phyloP scores from a whole-genome alignment of 2,797 vertebrate genomes.

The Anas bernieri region DNA sequence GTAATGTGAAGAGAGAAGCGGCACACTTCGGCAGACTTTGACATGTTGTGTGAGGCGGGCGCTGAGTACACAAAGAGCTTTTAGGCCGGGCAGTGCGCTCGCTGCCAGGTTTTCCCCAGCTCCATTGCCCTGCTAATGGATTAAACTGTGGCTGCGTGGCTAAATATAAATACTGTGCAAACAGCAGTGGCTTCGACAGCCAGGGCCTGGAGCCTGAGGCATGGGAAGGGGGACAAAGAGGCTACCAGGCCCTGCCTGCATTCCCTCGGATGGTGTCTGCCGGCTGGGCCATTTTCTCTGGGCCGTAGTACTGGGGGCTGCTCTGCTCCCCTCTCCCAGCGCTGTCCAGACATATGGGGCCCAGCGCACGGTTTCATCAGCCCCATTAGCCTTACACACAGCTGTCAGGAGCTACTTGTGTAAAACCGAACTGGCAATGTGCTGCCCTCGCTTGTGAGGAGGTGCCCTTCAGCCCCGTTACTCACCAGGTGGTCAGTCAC shows the following conservation, averaged over 20 bases:
- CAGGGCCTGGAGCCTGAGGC: background rate
- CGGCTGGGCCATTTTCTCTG: no score
- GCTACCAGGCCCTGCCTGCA: background rate
- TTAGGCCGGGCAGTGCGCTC: background rate
- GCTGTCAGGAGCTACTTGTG: background rate
- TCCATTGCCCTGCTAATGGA: background rate
- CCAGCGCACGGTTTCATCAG: background rate
- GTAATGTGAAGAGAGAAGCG: rapidly evolving
- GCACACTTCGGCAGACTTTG: background rate
- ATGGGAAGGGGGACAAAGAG: background rate
- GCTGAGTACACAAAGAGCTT: conserved; percentile 52
- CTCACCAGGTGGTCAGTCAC: background rate
- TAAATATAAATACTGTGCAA: rapidly evolving
- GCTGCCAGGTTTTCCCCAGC: background rate
- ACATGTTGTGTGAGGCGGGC: background rate
- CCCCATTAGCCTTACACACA: rapidly evolving
- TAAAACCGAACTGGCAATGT: background rate
- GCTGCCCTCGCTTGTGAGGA: background rate
- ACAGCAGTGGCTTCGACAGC: background rate
- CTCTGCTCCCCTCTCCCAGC: background rate
- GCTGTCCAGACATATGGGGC: background rate
- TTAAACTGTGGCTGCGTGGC: rapidly evolving
- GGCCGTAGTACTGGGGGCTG: background rate
- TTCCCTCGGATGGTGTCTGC: background rate
- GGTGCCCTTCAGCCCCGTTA: background rate